Base-by-base conservation (phyloP, 2,113 vertebrate species). In the Cryptomyrus ogoouensis region DNA sequence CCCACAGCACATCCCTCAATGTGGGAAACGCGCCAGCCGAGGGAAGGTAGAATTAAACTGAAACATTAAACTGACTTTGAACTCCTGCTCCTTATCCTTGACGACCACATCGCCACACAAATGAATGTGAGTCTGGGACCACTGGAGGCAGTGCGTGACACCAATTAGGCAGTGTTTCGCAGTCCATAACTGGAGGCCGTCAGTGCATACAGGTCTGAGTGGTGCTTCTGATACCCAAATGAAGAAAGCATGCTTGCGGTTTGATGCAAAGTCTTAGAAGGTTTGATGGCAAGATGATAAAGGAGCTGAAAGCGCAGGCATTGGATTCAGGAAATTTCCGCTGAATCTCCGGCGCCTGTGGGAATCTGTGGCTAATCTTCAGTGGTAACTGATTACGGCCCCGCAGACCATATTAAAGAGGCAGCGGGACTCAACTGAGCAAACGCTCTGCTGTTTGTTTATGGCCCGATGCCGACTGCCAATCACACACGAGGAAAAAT, bases 301-400 rank as follows among this genome's bases (percentile, higher is more conserved):
- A 91, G 94, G 90, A 88, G 85, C 89, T 94, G 94, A 94, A 92
- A 95, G 93, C 93, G 92, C 93, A 70, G 93, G 92, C 91, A 92
- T 93, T 94, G 93, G 94, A 93, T 94, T 95, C 92, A 90, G 91
- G 92, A 93, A 93, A 93, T 94, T 94, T 93, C 92, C 91, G 93
- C 93, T 93, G 93, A 95, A 95, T 93, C 90, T 92, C 90, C 89
- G 90, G 77, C 94, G 94, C 92, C 94, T 92, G 89, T 94, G 93
- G 94, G 93, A 94, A 95, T 77, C 70, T 77, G 35, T 12, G 70
- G 74, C 74, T 95, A 95, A 96, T 95, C 95, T 94, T 92, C 95
- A 94, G 95, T 95, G 95, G 91, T 94, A 94, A 94, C 93, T 96
- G 95, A 96, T 95, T 95, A 95, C 94, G 95, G 95, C 94, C 94